phyloP scores from a whole-genome alignment of 2,888 invertebrate species.

The Perizoma flavofasciatum region DNA sequence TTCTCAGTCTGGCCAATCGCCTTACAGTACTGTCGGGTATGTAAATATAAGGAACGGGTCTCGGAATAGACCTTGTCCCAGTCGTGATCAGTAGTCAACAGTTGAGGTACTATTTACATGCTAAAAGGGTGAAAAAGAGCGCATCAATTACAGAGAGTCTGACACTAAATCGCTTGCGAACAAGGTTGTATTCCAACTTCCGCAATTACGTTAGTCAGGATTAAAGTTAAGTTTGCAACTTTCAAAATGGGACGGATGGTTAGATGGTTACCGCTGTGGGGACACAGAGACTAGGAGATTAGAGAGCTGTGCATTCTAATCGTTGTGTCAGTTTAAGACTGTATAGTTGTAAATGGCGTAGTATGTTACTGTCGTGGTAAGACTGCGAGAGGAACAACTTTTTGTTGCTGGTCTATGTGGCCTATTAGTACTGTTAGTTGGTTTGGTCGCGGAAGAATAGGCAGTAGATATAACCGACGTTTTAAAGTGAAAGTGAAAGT shows the following conservation, averaged over 20 bases:
- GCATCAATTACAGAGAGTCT: slow-evolving; percentile 70
- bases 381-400: no score
- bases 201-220: slow-evolving; percentile 79
- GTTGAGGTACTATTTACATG: slow-evolving; percentile 15
- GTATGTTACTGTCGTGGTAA: no score
- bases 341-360: slow-evolving; percentile 5
- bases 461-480: no score
- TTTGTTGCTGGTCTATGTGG: no score
- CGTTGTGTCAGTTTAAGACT: not conserved
- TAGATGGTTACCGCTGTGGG: slow-evolving; percentile 57
- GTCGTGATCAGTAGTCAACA: slow-evolving; percentile 3
- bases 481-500: no score
- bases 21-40: no score
- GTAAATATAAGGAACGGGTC: no score
- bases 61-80: not conserved
- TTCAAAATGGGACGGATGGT: slow-evolving; percentile 74
- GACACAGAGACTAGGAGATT: slow-evolving; percentile 35
- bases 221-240: slow-evolving; percentile 74
- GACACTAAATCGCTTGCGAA: slow-evolving; percentile 74
- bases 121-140: slow-evolving; percentile 37
- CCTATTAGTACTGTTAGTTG: no score
- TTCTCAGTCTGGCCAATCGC: no score
- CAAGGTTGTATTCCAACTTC: slow-evolving; percentile 78
- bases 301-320: slow-evolving; percentile 1
- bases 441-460: no score